These are phyloP conservation scores for Aldabrachelys gigantea DNA, from an alignment of 2,113 vertebrate species.

Conservation along the genomic window DNA sequence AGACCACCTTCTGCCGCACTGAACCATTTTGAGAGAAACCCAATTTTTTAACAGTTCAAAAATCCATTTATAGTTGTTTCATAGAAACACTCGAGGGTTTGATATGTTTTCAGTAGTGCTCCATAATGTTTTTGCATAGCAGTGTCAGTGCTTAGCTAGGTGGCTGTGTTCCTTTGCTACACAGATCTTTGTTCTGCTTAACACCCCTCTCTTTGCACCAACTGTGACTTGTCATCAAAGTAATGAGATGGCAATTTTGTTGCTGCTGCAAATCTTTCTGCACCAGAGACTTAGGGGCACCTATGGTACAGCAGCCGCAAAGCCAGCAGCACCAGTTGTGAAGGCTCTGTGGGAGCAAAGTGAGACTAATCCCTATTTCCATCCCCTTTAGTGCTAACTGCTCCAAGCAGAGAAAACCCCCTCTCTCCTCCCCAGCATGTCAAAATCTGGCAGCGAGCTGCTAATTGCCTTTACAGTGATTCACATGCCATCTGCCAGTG, in stretches of 20 bases:
- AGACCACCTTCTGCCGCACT: neutral
- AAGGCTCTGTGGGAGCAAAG: constrained; percentile 39
- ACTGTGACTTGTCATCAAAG: constrained; percentile 18
- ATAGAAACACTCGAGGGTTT: neutral
- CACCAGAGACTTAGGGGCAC: neutral
- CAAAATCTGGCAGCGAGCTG: constrained; percentile 69
- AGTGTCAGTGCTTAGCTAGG: neutral
- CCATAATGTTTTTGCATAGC: neutral
- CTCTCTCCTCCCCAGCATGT: constrained; percentile 49
- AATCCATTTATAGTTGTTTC: constrained; percentile 34
- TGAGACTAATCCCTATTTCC: constrained; percentile 58
- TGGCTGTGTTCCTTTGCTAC: neutral
- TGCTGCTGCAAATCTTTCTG: constrained; percentile 56
- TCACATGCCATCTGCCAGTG: constrained; percentile 71
- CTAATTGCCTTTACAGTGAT: constrained; percentile 69
- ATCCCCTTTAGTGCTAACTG: constrained; percentile 52
- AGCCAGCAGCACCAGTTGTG: constrained; percentile 15
- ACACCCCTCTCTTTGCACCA: neutral
- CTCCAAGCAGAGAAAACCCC: constrained; percentile 58
- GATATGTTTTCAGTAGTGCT: constrained; percentile 29
- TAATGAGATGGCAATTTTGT: constrained; percentile 38
- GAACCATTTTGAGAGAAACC: constrained; percentile 56
- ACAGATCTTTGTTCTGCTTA: neutral
- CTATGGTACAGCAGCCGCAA: neutral
- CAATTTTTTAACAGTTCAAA: constrained; percentile 32